Base-by-base conservation (phyloP, 2,888 invertebrate species). In the Sinotaia quadrata region DNA sequence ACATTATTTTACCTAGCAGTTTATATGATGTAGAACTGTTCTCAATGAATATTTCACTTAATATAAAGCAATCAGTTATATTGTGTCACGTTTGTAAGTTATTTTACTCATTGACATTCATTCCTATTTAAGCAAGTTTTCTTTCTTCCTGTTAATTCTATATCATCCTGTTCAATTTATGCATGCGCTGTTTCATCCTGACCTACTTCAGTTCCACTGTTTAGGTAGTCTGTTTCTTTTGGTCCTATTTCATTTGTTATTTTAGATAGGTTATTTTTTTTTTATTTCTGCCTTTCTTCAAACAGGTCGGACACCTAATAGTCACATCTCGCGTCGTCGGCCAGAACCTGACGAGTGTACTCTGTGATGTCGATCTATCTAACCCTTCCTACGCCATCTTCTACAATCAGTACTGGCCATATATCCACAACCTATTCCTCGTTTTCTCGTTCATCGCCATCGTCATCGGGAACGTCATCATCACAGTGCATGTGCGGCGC, bases 391-490 rank as follows among this genome's bases (percentile, higher is more conserved):
- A 72, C 62, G 37, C 47, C 24, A 33, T 33, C 21, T 75, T 72
- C 57, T 75, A 73, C 67, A 63, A 71, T 15, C 52, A 71, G 4
- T 54, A 78, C 24, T 81, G 74, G 74, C 81, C 81, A 0, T 75
- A 78, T 69, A 51, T 79, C 37, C 81, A 83, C 67, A 77, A 79
- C 54, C 57, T 73, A 10, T 77, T 79, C 65, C 69, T 83, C 2
- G 27, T 78, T 29, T 27, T 75, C 21, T 78, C 76, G 7, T 83
- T 82, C 70, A 31, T 59, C 2, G 66, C 75, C 8, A 80, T 81
- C 36, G 76, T 79, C 44, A 59, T 76, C 7, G 77, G 78, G 61
- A 83, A 83, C 54, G 37, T 78, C 27, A 69, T 83, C 49, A 83
- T 83, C 56, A 70, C 80, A 0, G 69, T 69, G 44, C 74, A 73